phyloP scores from a whole-genome alignment of 2,888 invertebrate species.

The Philereme vetulata region DNA sequence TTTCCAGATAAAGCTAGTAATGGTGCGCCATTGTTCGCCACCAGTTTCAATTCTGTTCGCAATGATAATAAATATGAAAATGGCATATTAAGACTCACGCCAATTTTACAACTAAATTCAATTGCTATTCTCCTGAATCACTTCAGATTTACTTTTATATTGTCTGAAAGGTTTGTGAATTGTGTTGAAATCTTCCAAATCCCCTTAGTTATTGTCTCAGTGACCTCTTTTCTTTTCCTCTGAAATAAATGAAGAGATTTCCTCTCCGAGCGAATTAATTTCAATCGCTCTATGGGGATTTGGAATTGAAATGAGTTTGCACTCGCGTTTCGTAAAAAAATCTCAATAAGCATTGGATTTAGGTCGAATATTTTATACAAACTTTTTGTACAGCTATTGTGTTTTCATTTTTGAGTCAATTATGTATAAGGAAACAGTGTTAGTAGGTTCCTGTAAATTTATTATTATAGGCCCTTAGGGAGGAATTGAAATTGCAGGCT shows the following conservation, averaged over 20 bases:
- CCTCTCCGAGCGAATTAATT: slow-evolving; percentile 26
- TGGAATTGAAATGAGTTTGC: slow-evolving; percentile 29
- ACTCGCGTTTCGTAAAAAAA: slow-evolving; percentile 14
- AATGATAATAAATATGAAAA: slow-evolving; percentile 1
- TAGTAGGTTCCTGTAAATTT: background rate
- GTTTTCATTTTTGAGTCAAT: background rate
- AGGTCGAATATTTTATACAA: background rate
- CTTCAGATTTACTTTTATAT: slow-evolving; percentile 13
- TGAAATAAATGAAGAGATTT: slow-evolving; percentile 19
- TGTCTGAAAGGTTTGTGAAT: slow-evolving; percentile 9
- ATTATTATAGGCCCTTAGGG: slow-evolving; percentile 1
- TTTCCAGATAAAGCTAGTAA: slow-evolving; percentile 6
- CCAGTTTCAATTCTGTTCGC: slow-evolving; percentile 9
- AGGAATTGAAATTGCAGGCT: slow-evolving; percentile 16
- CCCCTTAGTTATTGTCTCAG: slow-evolving; percentile 20
- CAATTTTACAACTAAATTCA: slow-evolving; percentile 1
- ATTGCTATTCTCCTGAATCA: slow-evolving; percentile 1
- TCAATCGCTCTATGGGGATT: slow-evolving; percentile 26
- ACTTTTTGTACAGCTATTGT: background rate
- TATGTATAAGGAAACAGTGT: background rate
- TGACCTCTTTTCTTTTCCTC: slow-evolving; percentile 22
- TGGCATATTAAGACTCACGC: background rate
- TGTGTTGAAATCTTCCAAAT: slow-evolving; percentile 14
- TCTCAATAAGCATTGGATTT: slow-evolving; percentile 21
- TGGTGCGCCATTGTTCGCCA: slow-evolving; percentile 3